Base-by-base conservation (phyloP, 37 sponge, comb jelly and placozoan species). In the Agelas oroides region DNA sequence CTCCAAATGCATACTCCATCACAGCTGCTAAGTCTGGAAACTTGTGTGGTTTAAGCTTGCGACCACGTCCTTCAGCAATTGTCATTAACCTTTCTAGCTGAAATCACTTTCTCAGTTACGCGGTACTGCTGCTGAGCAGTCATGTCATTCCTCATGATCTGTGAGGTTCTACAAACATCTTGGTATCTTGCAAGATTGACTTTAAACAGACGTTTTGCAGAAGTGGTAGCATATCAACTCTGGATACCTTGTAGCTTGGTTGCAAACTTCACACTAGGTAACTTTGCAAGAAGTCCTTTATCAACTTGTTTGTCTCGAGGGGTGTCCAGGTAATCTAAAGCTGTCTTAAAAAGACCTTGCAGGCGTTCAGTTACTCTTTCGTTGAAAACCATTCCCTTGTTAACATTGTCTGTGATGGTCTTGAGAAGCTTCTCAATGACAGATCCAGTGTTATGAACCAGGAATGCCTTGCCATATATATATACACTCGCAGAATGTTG, bases 1-100 rank as follows among this genome's bases (percentile, higher is more conserved):
- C 73, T 3, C 73, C 73, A 40, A 73, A 73, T 21, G 73, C 73
- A 73, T 73, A 73, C 28, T 39, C 52, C 30, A 53, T 20, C 0
- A 38, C 16, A 46, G 19, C 30, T 24, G 73, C 37, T 12, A 73
- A 34, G 1, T 40, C 54, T n/a, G 73, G 73, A 53, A 52, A 53
- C 24, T 73, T 11, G 40, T 8, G 5, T 73, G 35, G 25, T 40
- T 73, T 73, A 46, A 73, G 30, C 13, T 27, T 21, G 6, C 55
- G 1, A 17, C 73, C 73, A 16, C 73, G 17, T 6, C 73, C 73
- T 53, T 73, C 56, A 17, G 30, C 73, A 46, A 73, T 73, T 52
- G 39, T 46, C 73, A n/a, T 52, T 46, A 0, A 21, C 0, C 55
- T 73, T 73, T 11, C 73, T 73, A 5, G 20, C n/a, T 28, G 30